Evolutionary conservation across 2,113 vertebrate species (phyloP), one percentile per base, ranked within the genome.

Genomic region (Lipophrys pholis): DNA sequence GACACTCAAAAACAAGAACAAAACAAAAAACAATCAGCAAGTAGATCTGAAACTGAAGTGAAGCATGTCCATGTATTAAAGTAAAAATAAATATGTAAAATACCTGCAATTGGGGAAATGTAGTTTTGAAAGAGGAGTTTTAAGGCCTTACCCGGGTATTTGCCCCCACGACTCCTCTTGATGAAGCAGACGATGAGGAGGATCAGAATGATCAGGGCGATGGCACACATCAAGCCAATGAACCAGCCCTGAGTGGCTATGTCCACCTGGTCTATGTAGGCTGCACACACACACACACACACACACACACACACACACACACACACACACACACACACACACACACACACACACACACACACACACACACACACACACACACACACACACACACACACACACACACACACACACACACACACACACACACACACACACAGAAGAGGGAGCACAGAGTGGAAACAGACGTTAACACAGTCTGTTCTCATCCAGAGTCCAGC

Each of bases 231-330:
- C 74, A 99, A 89, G 70, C 98, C 98, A 3, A 99, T 99, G 93
- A 99, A 99, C 98, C 98, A 99, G 89, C 98, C 98, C 84, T 99
- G 97, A 2, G 97, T 99, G 57, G 97, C 97, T 8, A 99, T 98
- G 94, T 99, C 97, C 0, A 95, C 95, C 11, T 96, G 95, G 75
- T 96, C 96, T 82, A 96, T 97, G 81, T 97, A 98, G 61, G 98
- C 98, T 99, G 92, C 3, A 68, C 43, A 64, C 68, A 66, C 7
- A 80, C 60, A 80, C 21, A 30, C 21, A 30, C 21, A 30, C 21
- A 30, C 21, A 30, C 21, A 30, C 21, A 30, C 21, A 30, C 21
- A 30, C 21, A 30, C 21, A 30, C 21, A 30, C 21, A 30, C 21
- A 30, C 21, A 30, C 21, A 30, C 21, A 30, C 21, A 30, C 21